Evolutionary conservation across 2,888 invertebrate species (phyloP).

Genomic region (Poecilus cupreus): DNA sequence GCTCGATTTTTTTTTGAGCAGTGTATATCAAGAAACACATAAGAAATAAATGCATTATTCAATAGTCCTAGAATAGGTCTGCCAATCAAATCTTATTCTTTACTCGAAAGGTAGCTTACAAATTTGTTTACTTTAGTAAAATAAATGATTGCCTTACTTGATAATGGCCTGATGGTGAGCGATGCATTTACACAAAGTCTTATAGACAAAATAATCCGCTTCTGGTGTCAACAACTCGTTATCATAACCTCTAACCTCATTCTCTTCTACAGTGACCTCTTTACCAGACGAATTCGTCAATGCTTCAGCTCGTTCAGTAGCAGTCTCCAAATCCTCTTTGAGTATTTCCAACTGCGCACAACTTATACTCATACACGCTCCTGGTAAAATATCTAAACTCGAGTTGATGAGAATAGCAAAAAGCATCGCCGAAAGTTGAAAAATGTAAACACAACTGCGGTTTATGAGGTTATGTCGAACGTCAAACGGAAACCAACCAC

Average conservation of each 20-base stretch:
- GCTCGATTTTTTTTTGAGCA: too few relatives aligned
- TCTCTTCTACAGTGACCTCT: not conserved
- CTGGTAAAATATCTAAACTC: conserved; percentile 61
- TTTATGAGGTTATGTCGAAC: conserved; percentile 49
- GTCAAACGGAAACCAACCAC: conserved; percentile 64
- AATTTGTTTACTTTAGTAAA: too few relatives aligned
- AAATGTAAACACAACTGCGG: conserved; percentile 53
- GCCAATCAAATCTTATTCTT: too few relatives aligned
- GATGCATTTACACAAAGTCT: conserved; percentile 29
- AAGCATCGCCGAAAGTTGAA: conserved; percentile 61
- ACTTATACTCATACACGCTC: conserved; percentile 62
- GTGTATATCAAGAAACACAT: too few relatives aligned
- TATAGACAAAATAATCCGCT: conserved; percentile 9
- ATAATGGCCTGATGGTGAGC: conserved; percentile 31
- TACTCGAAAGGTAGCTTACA: too few relatives aligned
- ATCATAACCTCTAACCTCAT: not conserved
- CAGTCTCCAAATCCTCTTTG: conserved; percentile 60
- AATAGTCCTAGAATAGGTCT: too few relatives aligned
- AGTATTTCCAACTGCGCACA: conserved; percentile 62
- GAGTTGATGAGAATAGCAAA: conserved; percentile 62
- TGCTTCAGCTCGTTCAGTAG: not conserved
- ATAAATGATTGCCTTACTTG: too few relatives aligned
- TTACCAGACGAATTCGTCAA: not conserved
- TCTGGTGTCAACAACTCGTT: conserved; percentile 2
- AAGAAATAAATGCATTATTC: too few relatives aligned